Conservation (phyloP, 2,888 invertebrate genomes). For the Caenorhabditis sp. region DNA sequence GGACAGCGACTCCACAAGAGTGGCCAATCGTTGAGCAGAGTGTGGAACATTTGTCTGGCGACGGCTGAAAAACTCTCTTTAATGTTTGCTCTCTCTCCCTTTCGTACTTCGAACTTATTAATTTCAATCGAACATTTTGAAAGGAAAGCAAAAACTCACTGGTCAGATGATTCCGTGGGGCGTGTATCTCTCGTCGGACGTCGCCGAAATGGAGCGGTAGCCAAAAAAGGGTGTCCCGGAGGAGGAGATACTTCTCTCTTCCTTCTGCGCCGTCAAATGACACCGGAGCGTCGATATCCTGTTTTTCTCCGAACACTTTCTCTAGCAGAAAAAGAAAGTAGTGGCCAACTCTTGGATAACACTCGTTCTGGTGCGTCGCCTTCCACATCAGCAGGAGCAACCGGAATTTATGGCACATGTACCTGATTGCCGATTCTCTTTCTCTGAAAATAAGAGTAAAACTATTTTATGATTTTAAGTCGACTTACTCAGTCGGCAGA, state of each 20-base stretch:
- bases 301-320: no score
- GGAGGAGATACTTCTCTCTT: not conserved
- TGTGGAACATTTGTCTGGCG: not conserved
- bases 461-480: no score
- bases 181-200: not conserved
- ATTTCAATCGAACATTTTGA: not conserved
- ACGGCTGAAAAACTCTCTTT: constrained; percentile 2
- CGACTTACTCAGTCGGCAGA: no score
- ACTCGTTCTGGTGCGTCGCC: no score
- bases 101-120: no score
- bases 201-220: constrained; percentile 13
- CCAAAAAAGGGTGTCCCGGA: not conserved
- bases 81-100: not conserved
- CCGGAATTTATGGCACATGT: no score
- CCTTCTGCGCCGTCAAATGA: not conserved
- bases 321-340: no score
- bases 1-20: not conserved
- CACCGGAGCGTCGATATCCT: no score
- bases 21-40: constrained; percentile 4
- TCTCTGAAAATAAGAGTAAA: no score
- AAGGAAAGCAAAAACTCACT: constrained; percentile 3
- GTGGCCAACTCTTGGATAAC: no score
- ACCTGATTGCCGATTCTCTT: no score
- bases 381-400: no score
- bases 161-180: not conserved